Percentiles rank a stretch among this genome's conserved stretches.
Conservation (phyloP, 2,113 vertebrate species). For the Cavia porcellus region DNA sequence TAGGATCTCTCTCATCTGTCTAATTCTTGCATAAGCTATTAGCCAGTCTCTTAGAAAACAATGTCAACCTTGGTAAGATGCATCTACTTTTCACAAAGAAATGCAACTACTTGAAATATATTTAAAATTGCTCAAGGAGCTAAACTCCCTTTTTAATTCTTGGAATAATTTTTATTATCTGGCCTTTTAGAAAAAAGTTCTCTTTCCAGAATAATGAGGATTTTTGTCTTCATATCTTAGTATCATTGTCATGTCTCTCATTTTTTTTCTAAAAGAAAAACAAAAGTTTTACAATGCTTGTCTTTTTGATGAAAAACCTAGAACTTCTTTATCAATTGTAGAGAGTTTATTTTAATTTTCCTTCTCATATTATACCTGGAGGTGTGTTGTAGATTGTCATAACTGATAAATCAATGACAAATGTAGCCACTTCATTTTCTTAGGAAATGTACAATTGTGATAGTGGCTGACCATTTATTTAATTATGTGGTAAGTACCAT, state of each 20-base stretch:
- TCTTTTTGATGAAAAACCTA: conserved; percentile 27
- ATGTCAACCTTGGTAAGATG: conserved; percentile 23
- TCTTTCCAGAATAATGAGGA: conserved; percentile 12
- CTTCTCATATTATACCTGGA: conserved; percentile 44
- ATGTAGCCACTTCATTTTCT: conserved; percentile 65
- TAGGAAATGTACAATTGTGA: conserved; percentile 66
- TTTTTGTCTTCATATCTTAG: conserved; percentile 60
- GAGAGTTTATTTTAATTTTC: conserved; percentile 30
- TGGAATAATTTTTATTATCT: conserved; percentile 60
- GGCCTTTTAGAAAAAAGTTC: conserved; percentile 43
- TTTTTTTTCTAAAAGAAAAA: neutral
- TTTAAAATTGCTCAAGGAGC: conserved; percentile 53
- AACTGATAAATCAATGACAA: conserved; percentile 59
- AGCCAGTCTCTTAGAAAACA: conserved; percentile 52
- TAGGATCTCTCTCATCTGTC: conserved; percentile 27
- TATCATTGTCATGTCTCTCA: neutral
- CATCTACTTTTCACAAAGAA: neutral
- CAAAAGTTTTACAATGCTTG: conserved; percentile 33
- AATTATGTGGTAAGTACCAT: conserved; percentile 78
- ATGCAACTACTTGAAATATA: conserved; percentile 50
- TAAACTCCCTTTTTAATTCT: conserved; percentile 64
- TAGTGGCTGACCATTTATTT: conserved; percentile 75
- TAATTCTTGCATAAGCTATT: conserved; percentile 50
- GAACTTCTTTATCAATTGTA: conserved; percentile 50
- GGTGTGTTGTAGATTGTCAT: conserved; percentile 30